phyloP scores from a whole-genome alignment of 2,113 vertebrate genomes.

The Hippoglossus stenolepis region DNA sequence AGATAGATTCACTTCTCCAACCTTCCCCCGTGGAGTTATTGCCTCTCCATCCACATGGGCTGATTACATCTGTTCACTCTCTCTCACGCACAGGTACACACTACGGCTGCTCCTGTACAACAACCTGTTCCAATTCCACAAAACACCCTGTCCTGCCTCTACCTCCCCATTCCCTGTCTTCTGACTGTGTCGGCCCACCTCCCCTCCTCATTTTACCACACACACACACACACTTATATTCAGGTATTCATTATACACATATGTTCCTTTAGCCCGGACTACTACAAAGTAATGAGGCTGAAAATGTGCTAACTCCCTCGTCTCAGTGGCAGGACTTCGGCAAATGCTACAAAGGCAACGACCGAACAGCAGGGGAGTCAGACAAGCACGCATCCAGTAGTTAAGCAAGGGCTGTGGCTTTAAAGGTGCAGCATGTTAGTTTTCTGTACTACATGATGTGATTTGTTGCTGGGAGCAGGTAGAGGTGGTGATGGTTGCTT shows the following conservation, averaged over 20 bases:
- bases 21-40: slow-evolving; percentile 48
- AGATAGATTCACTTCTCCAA: slow-evolving; percentile 52
- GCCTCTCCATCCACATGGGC: slow-evolving; percentile 42
- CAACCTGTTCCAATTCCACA: slow-evolving; percentile 28
- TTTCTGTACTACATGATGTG: background rate
- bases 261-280: slow-evolving; percentile 5
- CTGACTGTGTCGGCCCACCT: background rate
- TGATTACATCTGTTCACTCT: slow-evolving; percentile 61
- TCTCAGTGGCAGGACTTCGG: background rate
- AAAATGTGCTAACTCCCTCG: slow-evolving; percentile 20
- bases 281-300: slow-evolving; percentile 35
- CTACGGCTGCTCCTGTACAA: slow-evolving; percentile 26
- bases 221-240: background rate
- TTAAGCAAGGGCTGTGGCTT: background rate
- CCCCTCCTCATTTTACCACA: background rate
- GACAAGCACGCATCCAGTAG: background rate
- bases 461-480: too few species aligned
- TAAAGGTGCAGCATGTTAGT: background rate
- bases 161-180: background rate
- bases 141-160: slow-evolving; percentile 21
- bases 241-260: slow-evolving; percentile 10
- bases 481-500: too few species aligned
- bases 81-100: slow-evolving; percentile 32
- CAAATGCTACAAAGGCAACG: slow-evolving; percentile 4
- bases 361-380: slow-evolving; percentile 1